A percentile compares a stretch with the other conserved stretches of the same genome.
phyloP scores from a whole-genome alignment of 2,797 vertebrate species.

The Crax fasciolata region DNA sequence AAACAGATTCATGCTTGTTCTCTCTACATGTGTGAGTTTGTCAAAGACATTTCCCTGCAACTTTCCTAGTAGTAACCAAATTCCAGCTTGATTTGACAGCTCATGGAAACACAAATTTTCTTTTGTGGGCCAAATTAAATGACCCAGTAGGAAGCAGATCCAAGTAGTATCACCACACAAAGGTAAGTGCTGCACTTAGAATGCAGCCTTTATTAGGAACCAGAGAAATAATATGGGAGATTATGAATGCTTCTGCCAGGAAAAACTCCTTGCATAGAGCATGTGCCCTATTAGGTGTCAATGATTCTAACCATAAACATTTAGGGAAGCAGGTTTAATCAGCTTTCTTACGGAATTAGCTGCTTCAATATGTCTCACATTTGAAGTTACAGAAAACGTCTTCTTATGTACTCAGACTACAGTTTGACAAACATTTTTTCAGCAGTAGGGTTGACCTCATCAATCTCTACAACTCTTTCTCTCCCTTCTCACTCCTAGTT shows the following conservation, averaged over 20 bases:
- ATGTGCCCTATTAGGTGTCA: neutral
- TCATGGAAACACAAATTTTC: neutral
- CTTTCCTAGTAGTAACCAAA: neutral
- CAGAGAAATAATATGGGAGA: neutral
- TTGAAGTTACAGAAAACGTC: neutral
- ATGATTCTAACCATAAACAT: neutral
- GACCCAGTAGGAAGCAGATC: neutral
- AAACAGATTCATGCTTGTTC: neutral
- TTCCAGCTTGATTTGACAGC: neutral
- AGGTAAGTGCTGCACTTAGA: neutral
- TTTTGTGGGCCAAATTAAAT: neutral
- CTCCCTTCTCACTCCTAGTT: conserved; percentile 13
- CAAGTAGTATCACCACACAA: neutral
- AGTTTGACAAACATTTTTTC: neutral
- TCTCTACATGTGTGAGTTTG: neutral
- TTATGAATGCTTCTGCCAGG: neutral
- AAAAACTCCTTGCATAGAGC: neutral
- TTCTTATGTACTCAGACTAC: neutral
- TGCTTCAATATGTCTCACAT: neutral
- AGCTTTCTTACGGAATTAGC: neutral
- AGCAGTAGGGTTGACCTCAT: conserved; percentile 4
- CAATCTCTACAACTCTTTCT: neutral
- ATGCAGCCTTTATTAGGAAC: neutral
- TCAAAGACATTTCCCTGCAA: neutral
- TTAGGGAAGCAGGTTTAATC: neutral